Evolutionary conservation across 2,113 vertebrate genomes (phyloP), one percentile per base, ranked within the genome.

Genomic region (Myxocyprinus asiaticus): DNA sequence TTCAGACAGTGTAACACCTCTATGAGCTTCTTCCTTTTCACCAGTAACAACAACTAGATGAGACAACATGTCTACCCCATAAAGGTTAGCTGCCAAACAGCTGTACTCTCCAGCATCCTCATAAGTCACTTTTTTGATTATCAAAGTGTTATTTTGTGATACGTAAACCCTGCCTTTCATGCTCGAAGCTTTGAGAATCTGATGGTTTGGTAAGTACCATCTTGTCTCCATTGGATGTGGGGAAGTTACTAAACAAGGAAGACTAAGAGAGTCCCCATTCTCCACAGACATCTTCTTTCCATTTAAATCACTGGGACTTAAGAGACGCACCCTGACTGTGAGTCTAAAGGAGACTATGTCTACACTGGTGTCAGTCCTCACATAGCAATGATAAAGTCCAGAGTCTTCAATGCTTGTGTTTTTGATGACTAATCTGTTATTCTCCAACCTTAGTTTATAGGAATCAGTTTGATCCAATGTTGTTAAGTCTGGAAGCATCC

Each of bases 61-160:
- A 74, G 91, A 89, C 22, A 94, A 62, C 91, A 93, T 93, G 77
- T 94, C 91, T 9, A 83, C 90, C 50, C 93, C 93, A 42, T 94
- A 90, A 15, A 93, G 83, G 85, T 94, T 94, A n/a, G 90, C 89
- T 43, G 87, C 83, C 77, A 93, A 79, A 67, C 93, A 94, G 75
- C 89, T 93, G 48, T 94, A 94, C 78, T 94, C 91, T 5, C 93
- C 93, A 42, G 88, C 82, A 80, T 93, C 93, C 2, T 92, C 91
- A 14, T 81, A 78, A 6, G 72, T 86, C n/a, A 87, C 69, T 44
- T 83, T 91, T 79, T 67, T 88, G 6, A 94, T 84, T 7, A 91
- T 73, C 68, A 94, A 82, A 55, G 93, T 93, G 56, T 92, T 92
- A 80, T 94, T 94, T 58, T 81, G 79, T 72, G 86, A 85, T 17